Evolutionary conservation across 2,888 invertebrate species (phyloP), one percentile per base, ranked within the genome.

Genomic region (Cephus spinipes): DNA sequence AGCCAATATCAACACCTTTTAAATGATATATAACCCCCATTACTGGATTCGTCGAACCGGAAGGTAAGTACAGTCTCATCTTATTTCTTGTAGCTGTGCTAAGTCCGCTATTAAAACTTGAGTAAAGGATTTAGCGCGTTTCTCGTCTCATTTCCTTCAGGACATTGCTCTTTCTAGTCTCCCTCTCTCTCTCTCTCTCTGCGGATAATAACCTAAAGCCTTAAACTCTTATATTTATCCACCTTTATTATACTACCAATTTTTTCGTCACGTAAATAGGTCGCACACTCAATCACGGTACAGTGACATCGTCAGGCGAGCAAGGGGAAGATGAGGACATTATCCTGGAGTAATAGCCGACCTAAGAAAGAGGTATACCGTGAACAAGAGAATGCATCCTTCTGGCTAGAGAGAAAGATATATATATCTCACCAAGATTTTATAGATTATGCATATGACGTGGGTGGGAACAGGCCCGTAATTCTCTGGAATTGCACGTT

Each of bases 261-360:
- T 55, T 55, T 55, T 15, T 15, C 1, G 40, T 6, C 40, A 55
- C 40, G 23, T 55, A 23, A 6, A 55, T 23, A 55, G 23, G 40
- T 23, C 40, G 40, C 40, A 23, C 9, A 55, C 15, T 55, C 23
- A 55, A 55, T 55, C 40, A 55, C 15, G 40, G 9, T 55, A 2
- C 6, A 55, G 32, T 73, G 77, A 69, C 74, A 34, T 33, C 75
- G 31, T 55, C 55, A 78, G 68, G 73, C 68, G 40, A 23, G 2
- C 40, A 55, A 23, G 23, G 40, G 1, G 23, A 55, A 55, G 23
- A 9, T 9, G 40, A 15, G 40, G 40, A 55, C 40, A 23, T 55
- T 55, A 55, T 55, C 23, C 40, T 55, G 40, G 40, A 55, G 23
- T 55, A 55, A 55, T 55, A 23, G 23, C 23, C 40, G 40, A 55